Base-by-base conservation (phyloP, 2,888 invertebrate genomes). In the Trissolcus japonicus region DNA sequence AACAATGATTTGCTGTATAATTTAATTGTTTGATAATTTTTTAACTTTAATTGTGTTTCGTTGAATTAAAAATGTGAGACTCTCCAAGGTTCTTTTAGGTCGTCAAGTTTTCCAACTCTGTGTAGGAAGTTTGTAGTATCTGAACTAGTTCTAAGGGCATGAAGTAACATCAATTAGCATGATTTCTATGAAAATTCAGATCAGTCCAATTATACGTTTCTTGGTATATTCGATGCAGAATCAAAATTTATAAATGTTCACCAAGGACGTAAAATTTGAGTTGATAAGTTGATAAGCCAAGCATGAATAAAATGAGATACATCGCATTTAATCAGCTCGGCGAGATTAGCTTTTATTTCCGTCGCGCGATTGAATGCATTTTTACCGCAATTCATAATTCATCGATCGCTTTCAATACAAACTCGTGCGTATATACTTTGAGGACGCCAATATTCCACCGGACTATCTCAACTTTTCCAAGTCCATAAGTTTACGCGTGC, bases 401-500 rank as follows among this genome's bases (percentile, higher is more conserved):
- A 78, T 78, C 57, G 72, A 75, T 78, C 75, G 65, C 65, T 43
- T 67, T 56, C 60, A 63, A 76, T 75, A 25, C 62, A 35, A 75
- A 76, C 63, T 67, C 67, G 62, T 43, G 68, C 63, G 68, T 48
- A 76, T 68, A 35, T 68, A 35, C 35, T 35, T 35, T 35, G 11
- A 35, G 78, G 66, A 59, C 56, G 54, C 65, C 61, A 75, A 68
- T 57, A 78, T 63, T 76, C 62, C 16, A 57, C 57, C 69, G 56
- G 65, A 54, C 62, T 54, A 46, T 57, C 59, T 69, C 72, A 75
- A 78, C 72, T 71, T 78, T 76, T 29, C 13, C 48, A 63, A 75
- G 75, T 25, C 2, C 25, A 25, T 60, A 75, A 78, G 63, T 75
- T 78, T 75, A 78, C 75, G 67, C 75, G 75, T 75, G 61, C 71